Evolutionary conservation across 2,797 vertebrate genomes (phyloP).

Genomic region (Hippocampus kuda): DNA sequence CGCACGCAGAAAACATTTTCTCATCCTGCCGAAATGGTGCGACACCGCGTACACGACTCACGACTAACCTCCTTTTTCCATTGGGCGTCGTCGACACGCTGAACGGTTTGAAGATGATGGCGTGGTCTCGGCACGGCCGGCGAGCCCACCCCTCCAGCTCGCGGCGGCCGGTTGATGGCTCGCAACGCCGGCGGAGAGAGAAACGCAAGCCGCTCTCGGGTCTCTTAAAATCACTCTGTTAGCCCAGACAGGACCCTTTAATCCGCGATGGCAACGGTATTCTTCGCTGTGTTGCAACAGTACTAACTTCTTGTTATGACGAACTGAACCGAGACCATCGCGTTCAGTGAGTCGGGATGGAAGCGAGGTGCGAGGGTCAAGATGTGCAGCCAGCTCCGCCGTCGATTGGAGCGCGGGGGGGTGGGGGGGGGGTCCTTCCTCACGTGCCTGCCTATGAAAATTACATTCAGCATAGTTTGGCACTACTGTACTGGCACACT

Average conservation of each 20-base stretch:
- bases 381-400: slow-evolving; percentile 50
- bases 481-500: too few species aligned
- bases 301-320: neutral
- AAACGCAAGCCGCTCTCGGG: slow-evolving; percentile 14
- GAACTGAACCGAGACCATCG: neutral
- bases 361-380: slow-evolving; percentile 20
- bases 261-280: slow-evolving; percentile 22
- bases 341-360: slow-evolving; percentile 9
- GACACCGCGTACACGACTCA: neutral
- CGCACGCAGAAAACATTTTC: neutral
- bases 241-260: slow-evolving; percentile 22
- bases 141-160: slow-evolving; percentile 24
- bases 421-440: slow-evolving; percentile 19
- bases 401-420: slow-evolving; percentile 5
- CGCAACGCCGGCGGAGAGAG: neutral
- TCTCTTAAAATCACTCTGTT: neutral
- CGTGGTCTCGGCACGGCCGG: slow-evolving; percentile 22
- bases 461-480: neutral
- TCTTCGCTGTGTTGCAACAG: neutral
- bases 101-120: slow-evolving; percentile 13
- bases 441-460: too few species aligned
- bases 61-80: slow-evolving; percentile 15
- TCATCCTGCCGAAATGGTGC: slow-evolving; percentile 18
- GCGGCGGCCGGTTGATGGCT: slow-evolving; percentile 22
- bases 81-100: neutral